Evolutionary conservation across 2,113 vertebrate genomes (phyloP).

Genomic region (Menura novaehollandiae): DNA sequence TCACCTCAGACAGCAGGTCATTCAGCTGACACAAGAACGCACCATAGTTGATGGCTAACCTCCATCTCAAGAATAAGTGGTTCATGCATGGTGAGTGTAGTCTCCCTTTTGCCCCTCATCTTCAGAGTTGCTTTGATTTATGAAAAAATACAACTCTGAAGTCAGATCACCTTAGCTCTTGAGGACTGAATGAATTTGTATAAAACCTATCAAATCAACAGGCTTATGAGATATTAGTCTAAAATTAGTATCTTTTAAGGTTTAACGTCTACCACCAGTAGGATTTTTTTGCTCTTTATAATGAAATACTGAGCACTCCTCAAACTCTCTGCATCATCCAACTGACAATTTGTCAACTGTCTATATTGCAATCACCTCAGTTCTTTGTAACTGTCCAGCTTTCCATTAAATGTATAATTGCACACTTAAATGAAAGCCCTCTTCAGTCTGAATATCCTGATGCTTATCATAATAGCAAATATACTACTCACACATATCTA

Average conservation of each 20-base stretch:
- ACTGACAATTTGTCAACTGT: background rate
- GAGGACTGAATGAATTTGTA: background rate
- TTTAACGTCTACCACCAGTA: background rate
- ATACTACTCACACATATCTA: background rate
- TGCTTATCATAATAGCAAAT: background rate
- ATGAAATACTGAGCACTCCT: background rate
- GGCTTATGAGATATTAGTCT: background rate
- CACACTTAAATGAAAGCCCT: background rate
- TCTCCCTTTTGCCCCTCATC: background rate
- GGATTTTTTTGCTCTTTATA: background rate
- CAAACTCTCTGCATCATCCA: background rate
- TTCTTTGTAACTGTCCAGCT: background rate
- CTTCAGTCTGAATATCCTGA: background rate
- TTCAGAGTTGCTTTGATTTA: background rate
- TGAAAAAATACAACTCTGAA: background rate
- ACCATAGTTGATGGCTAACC: background rate
- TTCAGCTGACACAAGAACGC: background rate
- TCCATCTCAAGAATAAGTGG: background rate
- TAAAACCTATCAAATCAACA: background rate
- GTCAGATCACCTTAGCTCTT: background rate
- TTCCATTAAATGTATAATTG: background rate
- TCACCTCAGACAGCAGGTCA: background rate
- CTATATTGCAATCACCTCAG: background rate
- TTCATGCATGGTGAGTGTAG: background rate
- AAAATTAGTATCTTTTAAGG: background rate